phyloP scores from a whole-genome alignment of 2,113 vertebrate species.

The Pygoscelis antarcticus region DNA sequence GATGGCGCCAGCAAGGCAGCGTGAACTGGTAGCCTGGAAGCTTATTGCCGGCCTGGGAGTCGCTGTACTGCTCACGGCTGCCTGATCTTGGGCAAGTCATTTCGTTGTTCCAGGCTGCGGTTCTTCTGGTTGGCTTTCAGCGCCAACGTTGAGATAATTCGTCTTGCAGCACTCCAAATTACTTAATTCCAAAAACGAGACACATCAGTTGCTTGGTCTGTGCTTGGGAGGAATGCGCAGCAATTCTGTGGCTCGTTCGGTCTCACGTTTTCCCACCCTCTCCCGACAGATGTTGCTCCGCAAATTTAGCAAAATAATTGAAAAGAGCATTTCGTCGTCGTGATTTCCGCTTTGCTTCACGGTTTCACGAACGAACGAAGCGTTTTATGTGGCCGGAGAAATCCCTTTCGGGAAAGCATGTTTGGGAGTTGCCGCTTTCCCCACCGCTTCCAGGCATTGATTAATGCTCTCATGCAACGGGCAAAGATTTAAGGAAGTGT shows the following conservation, averaged over 20 bases:
- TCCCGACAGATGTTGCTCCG: neutral
- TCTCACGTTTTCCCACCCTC: rapidly evolving
- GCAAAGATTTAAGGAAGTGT: neutral
- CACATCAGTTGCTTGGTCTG: neutral
- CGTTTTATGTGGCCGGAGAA: neutral
- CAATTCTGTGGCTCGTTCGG: neutral
- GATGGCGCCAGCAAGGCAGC: neutral
- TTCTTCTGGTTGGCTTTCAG: neutral
- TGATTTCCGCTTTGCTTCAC: neutral
- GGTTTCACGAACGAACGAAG: rapidly evolving
- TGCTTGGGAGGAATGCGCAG: neutral
- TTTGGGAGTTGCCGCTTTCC: neutral
- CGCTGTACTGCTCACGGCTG: rapidly evolving
- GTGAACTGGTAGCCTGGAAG: neutral
- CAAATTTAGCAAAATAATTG: neutral
- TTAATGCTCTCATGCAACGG: too few relatives aligned
- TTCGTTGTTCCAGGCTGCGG: rapidly evolving
- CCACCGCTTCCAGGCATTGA: rapidly evolving
- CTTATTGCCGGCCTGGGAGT: neutral
- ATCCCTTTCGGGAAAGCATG: too few relatives aligned
- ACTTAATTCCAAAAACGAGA: neutral
- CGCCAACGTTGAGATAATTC: neutral
- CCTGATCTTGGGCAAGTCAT: neutral
- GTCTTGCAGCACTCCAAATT: neutral
- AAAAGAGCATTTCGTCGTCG: rapidly evolving